A percentile compares a stretch with the other conserved stretches of the same genome.
These are phyloP conservation scores for Drosophila bocki DNA, from an alignment of 1,140 invertebrate genomes.

Conservation along the genomic window DNA sequence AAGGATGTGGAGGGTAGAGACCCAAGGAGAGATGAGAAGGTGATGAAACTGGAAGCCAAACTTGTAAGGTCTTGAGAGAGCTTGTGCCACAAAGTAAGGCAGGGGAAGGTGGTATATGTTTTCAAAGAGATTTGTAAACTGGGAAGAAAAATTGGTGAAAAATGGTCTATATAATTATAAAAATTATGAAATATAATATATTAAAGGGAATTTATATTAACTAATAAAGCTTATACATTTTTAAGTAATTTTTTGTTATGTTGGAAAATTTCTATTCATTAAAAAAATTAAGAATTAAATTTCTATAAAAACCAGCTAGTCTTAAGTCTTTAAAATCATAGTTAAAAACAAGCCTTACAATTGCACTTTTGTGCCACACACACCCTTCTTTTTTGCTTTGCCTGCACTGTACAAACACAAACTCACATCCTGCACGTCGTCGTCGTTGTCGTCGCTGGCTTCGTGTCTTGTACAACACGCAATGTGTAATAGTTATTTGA, in stretches of 20 bases:
- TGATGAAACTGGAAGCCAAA: conserved; percentile 29
- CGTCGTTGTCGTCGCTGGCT: conserved; percentile 16
- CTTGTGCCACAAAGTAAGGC: conserved; percentile 34
- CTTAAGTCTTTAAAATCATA: neutral
- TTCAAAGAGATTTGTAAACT: conserved; percentile 4
- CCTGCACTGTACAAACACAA: conserved; percentile 11
- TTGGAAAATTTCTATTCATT: neutral
- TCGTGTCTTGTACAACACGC: conserved; percentile 39
- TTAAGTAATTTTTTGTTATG: neutral
- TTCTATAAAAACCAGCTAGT: neutral
- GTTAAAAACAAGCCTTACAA: neutral
- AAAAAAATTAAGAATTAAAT: neutral
- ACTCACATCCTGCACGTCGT: conserved; percentile 20
- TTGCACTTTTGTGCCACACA: no score
- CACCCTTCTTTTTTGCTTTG: neutral
- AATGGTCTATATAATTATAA: neutral
- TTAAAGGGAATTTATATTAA: no score
- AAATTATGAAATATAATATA: neutral
- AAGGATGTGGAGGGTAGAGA: neutral
- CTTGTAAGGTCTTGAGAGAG: conserved; percentile 53
- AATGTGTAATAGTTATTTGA: conserved; percentile 80
- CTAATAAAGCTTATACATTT: neutral
- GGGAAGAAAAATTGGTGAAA: neutral
- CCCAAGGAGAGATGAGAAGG: conserved; percentile 1
- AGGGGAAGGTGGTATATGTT: conserved; percentile 30